These are phyloP conservation scores for Aurelia aurita DNA, from an alignment of 30 jellyfish, hydroid and myxozoan species.

Conservation along the genomic window DNA sequence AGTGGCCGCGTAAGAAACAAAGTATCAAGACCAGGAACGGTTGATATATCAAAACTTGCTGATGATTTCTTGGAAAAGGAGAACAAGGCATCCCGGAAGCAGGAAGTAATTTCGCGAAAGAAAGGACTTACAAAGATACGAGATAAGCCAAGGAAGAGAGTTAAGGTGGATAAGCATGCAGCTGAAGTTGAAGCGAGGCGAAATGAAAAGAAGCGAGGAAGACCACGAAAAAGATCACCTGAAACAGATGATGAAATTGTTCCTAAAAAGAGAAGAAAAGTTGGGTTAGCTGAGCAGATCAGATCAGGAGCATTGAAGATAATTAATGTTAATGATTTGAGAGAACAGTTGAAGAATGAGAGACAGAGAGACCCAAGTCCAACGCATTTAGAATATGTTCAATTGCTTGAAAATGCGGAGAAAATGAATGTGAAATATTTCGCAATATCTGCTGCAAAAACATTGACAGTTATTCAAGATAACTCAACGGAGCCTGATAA, in stretches of 20 bases:
- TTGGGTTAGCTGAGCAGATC: slow-evolving; percentile 40
- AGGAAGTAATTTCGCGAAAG: background rate
- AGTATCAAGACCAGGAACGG: slow-evolving; percentile 71
- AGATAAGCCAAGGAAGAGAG: background rate
- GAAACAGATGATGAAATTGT: slow-evolving; percentile 17
- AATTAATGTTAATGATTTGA: slow-evolving; percentile 43
- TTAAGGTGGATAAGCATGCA: background rate
- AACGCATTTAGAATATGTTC: slow-evolving; percentile 41
- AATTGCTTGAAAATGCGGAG: slow-evolving; percentile 58
- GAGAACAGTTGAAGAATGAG: slow-evolving; percentile 40
- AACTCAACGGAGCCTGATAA: background rate
- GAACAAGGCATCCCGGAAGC: no score
- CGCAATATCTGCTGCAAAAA: slow-evolving; percentile 33
- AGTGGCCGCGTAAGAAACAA: slow-evolving; percentile 63
- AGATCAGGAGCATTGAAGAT: slow-evolving; percentile 49
- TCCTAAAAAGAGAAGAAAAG: slow-evolving; percentile 22
- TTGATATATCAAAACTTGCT: slow-evolving; percentile 50
- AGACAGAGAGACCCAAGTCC: slow-evolving; percentile 48
- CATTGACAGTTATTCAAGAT: background rate
- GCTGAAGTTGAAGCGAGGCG: background rate
- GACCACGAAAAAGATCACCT: slow-evolving; percentile 28
- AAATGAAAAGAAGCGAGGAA: slow-evolving; percentile 45
- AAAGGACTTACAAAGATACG: background rate
- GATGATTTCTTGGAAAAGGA: slow-evolving; percentile 39
- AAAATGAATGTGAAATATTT: slow-evolving; percentile 64